Percentiles rank a stretch among this genome's conserved stretches.
Evolutionary conservation across 1,140 invertebrate species (phyloP).

Genomic region (Anoplolepis gracilipes): DNA sequence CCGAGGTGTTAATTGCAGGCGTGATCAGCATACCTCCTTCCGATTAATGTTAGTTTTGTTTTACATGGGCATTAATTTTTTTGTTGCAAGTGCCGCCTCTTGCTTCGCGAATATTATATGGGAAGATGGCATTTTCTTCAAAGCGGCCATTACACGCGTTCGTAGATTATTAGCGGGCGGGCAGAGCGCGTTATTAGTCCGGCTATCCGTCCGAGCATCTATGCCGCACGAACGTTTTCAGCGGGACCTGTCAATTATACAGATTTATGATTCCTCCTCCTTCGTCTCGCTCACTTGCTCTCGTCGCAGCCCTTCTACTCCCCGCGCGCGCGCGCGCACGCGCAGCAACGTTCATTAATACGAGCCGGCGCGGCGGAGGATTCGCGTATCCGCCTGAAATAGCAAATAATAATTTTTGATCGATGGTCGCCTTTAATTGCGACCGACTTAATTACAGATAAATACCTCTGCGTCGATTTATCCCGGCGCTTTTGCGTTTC

Average conservation of each 20-base stretch:
- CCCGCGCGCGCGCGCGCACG: constrained; percentile 20
- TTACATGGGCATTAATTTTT: constrained; percentile 17
- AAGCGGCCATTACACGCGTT: constrained; percentile 62
- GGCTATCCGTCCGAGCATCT: constrained; percentile 72
- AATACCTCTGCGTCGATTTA: constrained; percentile 24
- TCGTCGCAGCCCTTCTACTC: constrained; percentile 66
- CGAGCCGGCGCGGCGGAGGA: neutral
- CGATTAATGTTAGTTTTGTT: constrained; percentile 19
- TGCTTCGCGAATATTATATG: constrained; percentile 20
- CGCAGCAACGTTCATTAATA: constrained; percentile 45
- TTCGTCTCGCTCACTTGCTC: constrained; percentile 24
- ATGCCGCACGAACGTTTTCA: constrained; percentile 69
- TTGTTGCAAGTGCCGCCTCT: neutral
- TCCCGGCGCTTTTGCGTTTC: constrained; percentile 47
- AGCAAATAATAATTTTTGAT: constrained; percentile 47
- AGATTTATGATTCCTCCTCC: constrained; percentile 77
- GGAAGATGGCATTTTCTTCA: constrained; percentile 55
- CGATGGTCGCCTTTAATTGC: constrained; percentile 63
- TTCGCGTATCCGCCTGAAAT: constrained; percentile 20
- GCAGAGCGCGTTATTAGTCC: constrained; percentile 68
- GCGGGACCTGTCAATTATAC: constrained; percentile 80
- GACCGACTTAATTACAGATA: constrained; percentile 59
- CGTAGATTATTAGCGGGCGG: constrained; percentile 56
- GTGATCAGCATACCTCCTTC: neutral
- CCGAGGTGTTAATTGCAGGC: constrained; percentile 55